These are phyloP conservation scores for Tetragnatha versicolor DNA, from an alignment of 1,140 invertebrate species.

Conservation along the genomic window DNA sequence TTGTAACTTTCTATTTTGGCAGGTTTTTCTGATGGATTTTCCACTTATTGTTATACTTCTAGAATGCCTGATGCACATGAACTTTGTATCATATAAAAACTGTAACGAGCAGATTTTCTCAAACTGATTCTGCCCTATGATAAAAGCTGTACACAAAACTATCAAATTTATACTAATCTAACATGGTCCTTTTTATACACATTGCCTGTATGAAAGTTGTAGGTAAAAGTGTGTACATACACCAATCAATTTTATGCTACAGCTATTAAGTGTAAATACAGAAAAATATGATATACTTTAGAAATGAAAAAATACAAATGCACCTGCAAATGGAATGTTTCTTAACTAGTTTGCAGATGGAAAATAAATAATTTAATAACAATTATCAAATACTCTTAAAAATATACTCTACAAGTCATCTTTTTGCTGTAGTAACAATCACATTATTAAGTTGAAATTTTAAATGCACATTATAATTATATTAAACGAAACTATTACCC, in stretches of 20 bases:
- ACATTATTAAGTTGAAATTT: slow-evolving; percentile 21
- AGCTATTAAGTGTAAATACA: slow-evolving; percentile 50
- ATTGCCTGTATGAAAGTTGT: slow-evolving; percentile 27
- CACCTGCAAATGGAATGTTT: slow-evolving; percentile 53
- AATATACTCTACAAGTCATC: slow-evolving; percentile 50
- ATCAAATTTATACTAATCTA: slow-evolving; percentile 45
- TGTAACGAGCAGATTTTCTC: slow-evolving; percentile 14
- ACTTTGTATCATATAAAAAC: slow-evolving; percentile 35
- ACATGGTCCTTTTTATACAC: slow-evolving; percentile 25
- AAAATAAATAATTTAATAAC: slow-evolving; percentile 52
- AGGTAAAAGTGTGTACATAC: slow-evolving; percentile 31
- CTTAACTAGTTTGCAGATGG: slow-evolving; percentile 51
- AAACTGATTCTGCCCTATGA: slow-evolving; percentile 1
- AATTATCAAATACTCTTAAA: slow-evolving; percentile 46
- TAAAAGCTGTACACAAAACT: slow-evolving; percentile 55
- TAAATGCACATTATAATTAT: neutral
- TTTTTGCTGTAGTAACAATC: slow-evolving; percentile 22
- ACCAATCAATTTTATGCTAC: slow-evolving; percentile 16
- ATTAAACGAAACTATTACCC: neutral
- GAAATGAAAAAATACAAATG: slow-evolving; percentile 55
- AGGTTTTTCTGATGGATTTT: slow-evolving; percentile 16
- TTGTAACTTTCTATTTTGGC: slow-evolving; percentile 34
- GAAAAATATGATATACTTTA: slow-evolving; percentile 49
- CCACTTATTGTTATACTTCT: slow-evolving; percentile 16
- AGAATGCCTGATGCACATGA: slow-evolving; percentile 25